Percentiles rank a stretch among this genome's conserved stretches.
Evolutionary conservation across 2,797 vertebrate species (phyloP).

Genomic region (Prionace glauca): DNA sequence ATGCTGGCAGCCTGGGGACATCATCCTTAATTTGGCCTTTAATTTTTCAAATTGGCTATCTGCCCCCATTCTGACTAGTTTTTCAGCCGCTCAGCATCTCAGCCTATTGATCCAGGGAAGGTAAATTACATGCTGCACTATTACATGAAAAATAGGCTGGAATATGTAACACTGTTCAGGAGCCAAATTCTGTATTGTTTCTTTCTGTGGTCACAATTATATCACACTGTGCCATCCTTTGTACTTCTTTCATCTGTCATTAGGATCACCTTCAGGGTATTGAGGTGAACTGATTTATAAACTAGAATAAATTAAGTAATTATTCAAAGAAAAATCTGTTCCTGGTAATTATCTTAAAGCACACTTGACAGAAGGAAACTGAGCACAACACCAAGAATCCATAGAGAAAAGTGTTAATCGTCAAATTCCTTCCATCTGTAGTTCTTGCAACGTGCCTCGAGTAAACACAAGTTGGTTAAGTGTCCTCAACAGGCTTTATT

Average conservation of each 20-base stretch:
- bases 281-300: background rate
- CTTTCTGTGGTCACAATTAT: background rate
- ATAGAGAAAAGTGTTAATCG: background rate
- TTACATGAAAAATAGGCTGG: background rate
- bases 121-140: background rate
- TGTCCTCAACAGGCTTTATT: background rate
- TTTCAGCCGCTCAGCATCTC: background rate
- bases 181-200: background rate
- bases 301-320: background rate
- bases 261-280: background rate
- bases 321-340: background rate
- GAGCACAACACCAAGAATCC: background rate
- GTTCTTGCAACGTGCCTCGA: background rate
- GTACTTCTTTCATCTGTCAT: background rate
- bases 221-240: background rate
- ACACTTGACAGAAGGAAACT: background rate
- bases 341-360: constrained; percentile 1
- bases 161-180: background rate
- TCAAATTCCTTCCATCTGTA: background rate
- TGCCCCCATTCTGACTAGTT: background rate
- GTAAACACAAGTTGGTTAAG: background rate
- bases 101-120: background rate
- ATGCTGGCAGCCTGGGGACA: background rate
- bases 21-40: background rate
- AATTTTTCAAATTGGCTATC: background rate